Evolutionary conservation across 1,140 invertebrate genomes (phyloP).

Genomic region (Trichogramma pretiosum): DNA sequence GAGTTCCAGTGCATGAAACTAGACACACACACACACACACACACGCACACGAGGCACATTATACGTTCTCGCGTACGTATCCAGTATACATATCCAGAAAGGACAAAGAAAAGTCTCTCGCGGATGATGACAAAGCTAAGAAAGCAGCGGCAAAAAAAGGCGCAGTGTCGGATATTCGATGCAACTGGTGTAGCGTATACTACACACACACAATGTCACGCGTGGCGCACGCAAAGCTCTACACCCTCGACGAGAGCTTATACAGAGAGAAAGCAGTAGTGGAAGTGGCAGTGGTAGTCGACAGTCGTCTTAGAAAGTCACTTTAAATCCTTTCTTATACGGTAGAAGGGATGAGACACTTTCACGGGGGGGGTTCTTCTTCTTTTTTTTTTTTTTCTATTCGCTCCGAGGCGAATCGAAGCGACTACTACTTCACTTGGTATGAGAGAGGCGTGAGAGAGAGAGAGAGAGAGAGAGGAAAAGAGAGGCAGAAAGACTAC

Average conservation of each 20-base stretch:
- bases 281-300: no score
- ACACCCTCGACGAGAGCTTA: no score
- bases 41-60: no score
- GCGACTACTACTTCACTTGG: conserved; percentile 37
- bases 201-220: no score
- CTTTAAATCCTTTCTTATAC: conserved; percentile 32
- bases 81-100: neutral
- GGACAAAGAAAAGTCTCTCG: neutral
- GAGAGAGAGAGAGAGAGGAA: no score
- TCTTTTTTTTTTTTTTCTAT: no score
- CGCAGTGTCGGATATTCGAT: conserved; percentile 18
- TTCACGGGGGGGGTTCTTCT: conserved; percentile 23
- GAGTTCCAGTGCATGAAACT: no score
- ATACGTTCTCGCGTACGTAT: conserved; percentile 3
- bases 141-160: neutral
- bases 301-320: conserved; percentile 26
- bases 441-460: conserved; percentile 29
- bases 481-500: no score
- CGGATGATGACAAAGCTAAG: neutral
- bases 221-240: no score
- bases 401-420: conserved; percentile 37
- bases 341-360: conserved; percentile 4
- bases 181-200: conserved; percentile 30
- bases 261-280: no score
- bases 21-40: no score